Evolutionary conservation across 2,797 vertebrate genomes (phyloP).

Genomic region (Danio tinwini): DNA sequence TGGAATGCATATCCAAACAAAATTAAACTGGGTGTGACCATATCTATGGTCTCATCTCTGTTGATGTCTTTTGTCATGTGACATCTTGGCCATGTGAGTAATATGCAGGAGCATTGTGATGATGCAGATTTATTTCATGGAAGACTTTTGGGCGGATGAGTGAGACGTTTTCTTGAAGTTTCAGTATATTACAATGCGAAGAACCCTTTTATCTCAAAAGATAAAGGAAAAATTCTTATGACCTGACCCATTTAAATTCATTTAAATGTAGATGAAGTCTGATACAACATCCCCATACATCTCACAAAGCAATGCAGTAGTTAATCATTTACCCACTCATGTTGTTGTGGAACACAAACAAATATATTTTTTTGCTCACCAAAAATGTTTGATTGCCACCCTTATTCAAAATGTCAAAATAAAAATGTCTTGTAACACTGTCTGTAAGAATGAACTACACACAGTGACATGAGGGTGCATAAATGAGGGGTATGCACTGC

Average conservation of each 20-base stretch:
- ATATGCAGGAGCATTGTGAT: background rate
- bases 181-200: background rate
- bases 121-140: background rate
- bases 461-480: background rate
- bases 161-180: background rate
- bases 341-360: background rate
- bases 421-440: background rate
- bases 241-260: background rate
- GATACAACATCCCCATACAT: constrained; percentile 4
- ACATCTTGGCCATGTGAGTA: background rate
- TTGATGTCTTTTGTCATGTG: background rate
- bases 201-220: background rate
- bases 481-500: background rate
- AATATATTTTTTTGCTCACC: too few species aligned
- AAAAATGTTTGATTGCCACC: background rate
- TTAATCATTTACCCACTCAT: background rate
- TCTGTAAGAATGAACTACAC: background rate
- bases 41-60: background rate
- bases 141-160: background rate
- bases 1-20: background rate
- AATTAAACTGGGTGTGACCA: background rate
- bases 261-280: constrained; percentile 1
- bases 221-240: background rate
- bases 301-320: background rate
- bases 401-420: background rate